Base-by-base conservation (phyloP, 2,888 invertebrate species). In the Drosophila meridionalis region DNA sequence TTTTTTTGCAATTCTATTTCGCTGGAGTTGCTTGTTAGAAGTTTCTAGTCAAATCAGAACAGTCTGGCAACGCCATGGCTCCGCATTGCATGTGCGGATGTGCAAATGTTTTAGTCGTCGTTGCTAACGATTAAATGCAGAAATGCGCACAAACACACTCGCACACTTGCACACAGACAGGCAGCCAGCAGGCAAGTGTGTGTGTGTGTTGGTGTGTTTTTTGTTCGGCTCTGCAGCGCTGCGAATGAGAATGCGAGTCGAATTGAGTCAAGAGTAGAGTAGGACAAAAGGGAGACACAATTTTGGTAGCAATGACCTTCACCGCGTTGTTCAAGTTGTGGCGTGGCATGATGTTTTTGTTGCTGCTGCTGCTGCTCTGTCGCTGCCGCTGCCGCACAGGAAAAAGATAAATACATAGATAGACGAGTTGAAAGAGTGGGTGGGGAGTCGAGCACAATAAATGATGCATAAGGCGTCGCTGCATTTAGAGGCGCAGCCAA, bases 271-370 rank as follows among this genome's bases (percentile, higher is more conserved):
- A 79, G 80, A 88, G 84, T 83, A 83, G 89, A 92, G 90, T 91
- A 92, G 91, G 90, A 90, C 91, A 91, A 90, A 91, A 91, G 91
- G 91, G 91, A 91, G 90, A 85, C 91, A 87, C 90, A 91, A 90
- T 91, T 92, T 91, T 93, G 92, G 93, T 92, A 93, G 92, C 93
- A 93, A 93, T 93, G 93, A 93, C 93, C 93, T 93, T 93, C 93
- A 93, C 93, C 93, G 93, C 92, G 92, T 92, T 93, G 93, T 92
- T 91, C 87, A 90, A 86, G 89, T 83, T 86, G 86, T 74, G 78
- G 69, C 80, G 70, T 80, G 71, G 73, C 60, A 63, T 78, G 74
- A 70, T 57, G 59, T 72, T 77, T 69, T 56, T 59, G 63, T 56
- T 65, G 69, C 43, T 69, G 62, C 11, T 58, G 66, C 30, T 52